Conservation (phyloP, 1,140 invertebrate species). For the Harlomillsia oculata region DNA sequence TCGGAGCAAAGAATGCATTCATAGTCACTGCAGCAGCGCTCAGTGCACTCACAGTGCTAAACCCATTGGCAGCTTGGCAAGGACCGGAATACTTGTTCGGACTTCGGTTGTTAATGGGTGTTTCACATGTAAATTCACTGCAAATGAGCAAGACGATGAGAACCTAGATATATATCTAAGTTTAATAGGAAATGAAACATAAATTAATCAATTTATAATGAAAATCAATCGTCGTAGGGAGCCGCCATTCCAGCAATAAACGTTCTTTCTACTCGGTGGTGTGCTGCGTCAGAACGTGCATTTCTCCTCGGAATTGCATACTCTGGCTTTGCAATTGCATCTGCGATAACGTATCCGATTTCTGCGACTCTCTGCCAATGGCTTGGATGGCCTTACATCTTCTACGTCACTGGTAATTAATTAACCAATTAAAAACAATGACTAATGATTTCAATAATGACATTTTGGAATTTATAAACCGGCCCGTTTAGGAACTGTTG, state of each 20-base stretch:
- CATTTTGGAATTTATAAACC: background rate
- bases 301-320: constrained; percentile 39
- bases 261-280: constrained; percentile 6
- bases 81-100: constrained; percentile 40
- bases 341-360: constrained; percentile 40
- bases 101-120: constrained; percentile 40
- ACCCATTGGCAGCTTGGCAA: constrained; percentile 40
- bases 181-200: too few relatives aligned
- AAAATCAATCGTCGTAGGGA: too few relatives aligned
- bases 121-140: constrained; percentile 40
- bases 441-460: background rate
- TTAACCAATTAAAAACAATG: background rate
- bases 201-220: too few relatives aligned
- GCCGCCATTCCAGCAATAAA: background rate
- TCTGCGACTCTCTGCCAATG: constrained; percentile 41
- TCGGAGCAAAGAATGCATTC: constrained; percentile 41
- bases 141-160: too few relatives aligned
- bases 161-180: too few relatives aligned
- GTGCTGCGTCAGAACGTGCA: constrained; percentile 6
- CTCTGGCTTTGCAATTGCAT: constrained; percentile 41
- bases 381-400: constrained; percentile 44
- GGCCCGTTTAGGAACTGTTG: constrained; percentile 36
- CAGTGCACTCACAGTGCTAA: constrained; percentile 40
- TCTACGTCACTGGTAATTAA: constrained; percentile 39
- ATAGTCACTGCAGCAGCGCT: constrained; percentile 38